Evolutionary conservation across 2,797 vertebrate species (phyloP), one percentile per base, ranked within the genome.

Genomic region (Prionace glauca): DNA sequence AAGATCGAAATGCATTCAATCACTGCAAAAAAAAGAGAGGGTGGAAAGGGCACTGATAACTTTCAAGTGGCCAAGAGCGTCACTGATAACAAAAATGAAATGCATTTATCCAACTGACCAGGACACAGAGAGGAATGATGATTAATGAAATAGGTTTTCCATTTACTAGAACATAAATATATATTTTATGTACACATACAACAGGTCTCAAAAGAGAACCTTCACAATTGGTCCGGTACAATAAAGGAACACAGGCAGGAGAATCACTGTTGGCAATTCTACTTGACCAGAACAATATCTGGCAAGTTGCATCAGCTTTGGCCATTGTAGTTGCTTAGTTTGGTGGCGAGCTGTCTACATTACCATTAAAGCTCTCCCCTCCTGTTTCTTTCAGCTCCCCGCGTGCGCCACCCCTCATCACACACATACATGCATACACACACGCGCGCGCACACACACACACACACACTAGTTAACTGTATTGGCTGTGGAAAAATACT

Each of bases 101-200:
- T 5, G 20, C 18, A 36, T 22, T 24, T 36, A 60, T 41, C 62
- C 65, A 69, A 41, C 62, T 69, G 90, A 69, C 90, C 90, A 92
- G 62, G 32, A 92, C 90, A 92, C 65, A 92, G 56, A 92, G 56
- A 90, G 14, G 56, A 62, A 90, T n/a, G 56, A 20, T 4, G 41
- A n/a, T 60, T 90, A 90, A 32, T 18, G 60, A 62, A 90, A 32
- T 90, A 69, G 20, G 2, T 36, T 41, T n/a, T n/a, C n/a, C n/a
- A 67, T 92, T 92, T 69, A 67, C 62, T 18, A 41, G 62, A 69
- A 41, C 90, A 92, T 67, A 92, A 92, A 92, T 92, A 92, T 69
- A 69, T 67, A n/a, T 91, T 91, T n/a, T 32, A n/a, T 16, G 18
- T 60, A 36, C 18, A 91, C 4, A 67, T 36, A 84, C 81, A 92